These are phyloP conservation scores for Limnephilus marmoratus DNA, from an alignment of 2,888 invertebrate genomes.

Conservation along the genomic window DNA sequence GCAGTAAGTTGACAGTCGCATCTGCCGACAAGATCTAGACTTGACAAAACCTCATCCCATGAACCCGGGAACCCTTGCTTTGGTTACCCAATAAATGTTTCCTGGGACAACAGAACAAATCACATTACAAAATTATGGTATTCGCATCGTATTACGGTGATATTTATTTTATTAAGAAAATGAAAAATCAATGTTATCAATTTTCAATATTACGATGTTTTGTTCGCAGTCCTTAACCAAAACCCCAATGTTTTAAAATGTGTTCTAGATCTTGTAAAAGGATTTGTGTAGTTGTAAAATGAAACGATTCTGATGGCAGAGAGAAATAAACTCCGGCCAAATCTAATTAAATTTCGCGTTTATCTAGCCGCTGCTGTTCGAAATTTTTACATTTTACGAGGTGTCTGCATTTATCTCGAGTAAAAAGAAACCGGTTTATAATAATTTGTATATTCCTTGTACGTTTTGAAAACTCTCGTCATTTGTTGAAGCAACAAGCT, in stretches of 20 bases:
- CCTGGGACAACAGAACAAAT: too few species aligned
- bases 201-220: neutral
- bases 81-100: too few species aligned
- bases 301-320: neutral
- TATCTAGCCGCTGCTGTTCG: neutral
- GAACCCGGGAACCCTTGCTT: too few species aligned
- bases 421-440: neutral
- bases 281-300: constrained; percentile 8
- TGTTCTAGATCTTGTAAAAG: constrained; percentile 10
- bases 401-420: neutral
- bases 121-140: too few species aligned
- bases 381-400: neutral
- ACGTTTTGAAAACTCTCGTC: too few species aligned
- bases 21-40: too few species aligned
- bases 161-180: too few species aligned
- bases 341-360: neutral
- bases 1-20: too few species aligned
- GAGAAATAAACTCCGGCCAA: neutral
- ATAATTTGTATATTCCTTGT: neutral
- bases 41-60: too few species aligned
- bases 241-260: neutral
- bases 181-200: too few species aligned
- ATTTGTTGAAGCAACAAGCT: too few species aligned
- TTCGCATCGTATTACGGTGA: too few species aligned
- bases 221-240: neutral